Evolutionary conservation across 2,113 vertebrate genomes (phyloP).

Genomic region (Triplophysa rosa): DNA sequence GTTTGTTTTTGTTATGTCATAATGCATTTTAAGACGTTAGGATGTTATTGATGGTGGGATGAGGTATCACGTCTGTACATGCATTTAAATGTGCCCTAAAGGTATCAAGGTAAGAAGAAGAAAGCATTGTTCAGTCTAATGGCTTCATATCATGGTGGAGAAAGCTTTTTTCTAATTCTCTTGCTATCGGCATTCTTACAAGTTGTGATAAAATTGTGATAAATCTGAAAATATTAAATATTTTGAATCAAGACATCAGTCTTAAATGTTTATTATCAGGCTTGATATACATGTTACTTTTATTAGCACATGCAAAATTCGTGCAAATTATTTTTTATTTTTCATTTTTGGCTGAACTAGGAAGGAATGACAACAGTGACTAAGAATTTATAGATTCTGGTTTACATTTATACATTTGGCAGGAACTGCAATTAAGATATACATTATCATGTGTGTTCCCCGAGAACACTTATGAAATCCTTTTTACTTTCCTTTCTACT

Average conservation of each 20-base stretch:
- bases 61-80: slow-evolving; percentile 19
- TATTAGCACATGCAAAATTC: too few relatives aligned
- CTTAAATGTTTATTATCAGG: slow-evolving; percentile 8
- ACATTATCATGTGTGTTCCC: too few relatives aligned
- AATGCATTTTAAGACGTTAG: slow-evolving; percentile 23
- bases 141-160: not conserved
- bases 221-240: slow-evolving; percentile 7
- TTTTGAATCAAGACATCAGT: slow-evolving; percentile 22
- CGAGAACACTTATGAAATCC: too few relatives aligned
- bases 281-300: not conserved
- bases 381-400: not conserved
- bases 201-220: slow-evolving; percentile 14
- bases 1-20: not conserved
- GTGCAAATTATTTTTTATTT: too few relatives aligned
- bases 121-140: not conserved
- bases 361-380: not conserved
- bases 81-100: slow-evolving; percentile 39
- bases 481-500: too few relatives aligned
- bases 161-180: slow-evolving; percentile 28
- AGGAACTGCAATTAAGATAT: too few relatives aligned
- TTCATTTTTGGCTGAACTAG: too few relatives aligned
- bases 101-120: slow-evolving; percentile 6
- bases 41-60: slow-evolving; percentile 2
- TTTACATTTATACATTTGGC: too few relatives aligned
- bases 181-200: slow-evolving; percentile 22